Conservation (phyloP, 2,888 invertebrate species). For the Latrodectus hesperus region DNA sequence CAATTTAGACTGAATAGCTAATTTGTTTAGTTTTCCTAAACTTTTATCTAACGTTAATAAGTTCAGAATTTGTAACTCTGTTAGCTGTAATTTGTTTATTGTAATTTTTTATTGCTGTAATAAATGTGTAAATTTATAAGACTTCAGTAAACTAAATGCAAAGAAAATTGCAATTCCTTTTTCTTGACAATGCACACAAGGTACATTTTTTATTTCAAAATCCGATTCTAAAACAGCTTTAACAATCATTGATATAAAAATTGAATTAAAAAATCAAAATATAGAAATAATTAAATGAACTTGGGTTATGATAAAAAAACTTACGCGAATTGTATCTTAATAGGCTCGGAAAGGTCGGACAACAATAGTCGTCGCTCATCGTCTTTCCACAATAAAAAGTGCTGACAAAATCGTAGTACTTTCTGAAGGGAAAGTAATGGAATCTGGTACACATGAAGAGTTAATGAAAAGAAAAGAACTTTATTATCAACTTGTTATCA, state of each 20-base stretch:
- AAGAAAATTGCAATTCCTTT: too few species aligned
- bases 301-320: not conserved
- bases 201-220: conserved; percentile 18
- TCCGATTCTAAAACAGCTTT: not conserved
- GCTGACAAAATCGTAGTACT: conserved; percentile 77
- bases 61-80: too few species aligned
- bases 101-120: too few species aligned
- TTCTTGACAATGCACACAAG: too few species aligned
- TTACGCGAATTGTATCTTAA: not conserved
- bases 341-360: conserved; percentile 82
- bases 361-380: conserved; percentile 86
- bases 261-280: too few species aligned
- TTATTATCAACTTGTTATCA: conserved; percentile 83
- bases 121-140: too few species aligned
- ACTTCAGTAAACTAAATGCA: too few species aligned
- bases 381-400: conserved; percentile 77
- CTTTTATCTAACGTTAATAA: too few species aligned
- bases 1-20: too few species aligned
- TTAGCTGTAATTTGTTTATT: too few species aligned
- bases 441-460: conserved; percentile 83
- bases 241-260: too few species aligned
- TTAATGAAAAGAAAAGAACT: conserved; percentile 81
- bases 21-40: too few species aligned
- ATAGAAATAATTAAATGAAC: not conserved
- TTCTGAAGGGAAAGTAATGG: conserved; percentile 83